A percentile compares a stretch with the other conserved stretches of the same genome.
phyloP scores from a whole-genome alignment of 1,140 invertebrate species.

The Drosophila melanogaster region DNA sequence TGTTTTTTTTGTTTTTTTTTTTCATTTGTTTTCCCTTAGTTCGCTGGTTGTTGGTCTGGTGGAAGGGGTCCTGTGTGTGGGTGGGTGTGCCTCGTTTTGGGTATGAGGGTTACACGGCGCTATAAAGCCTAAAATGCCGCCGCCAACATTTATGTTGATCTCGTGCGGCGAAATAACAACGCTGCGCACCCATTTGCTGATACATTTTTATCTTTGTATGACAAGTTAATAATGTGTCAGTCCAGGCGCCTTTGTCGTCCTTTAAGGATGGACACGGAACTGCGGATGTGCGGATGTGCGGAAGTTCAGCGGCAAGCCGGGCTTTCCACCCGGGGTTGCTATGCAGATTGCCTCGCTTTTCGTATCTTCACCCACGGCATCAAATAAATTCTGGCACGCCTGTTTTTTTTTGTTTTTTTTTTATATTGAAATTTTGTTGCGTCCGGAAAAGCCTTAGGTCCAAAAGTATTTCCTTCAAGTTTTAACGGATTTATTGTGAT shows the following conservation, averaged over 20 bases:
- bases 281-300: neutral
- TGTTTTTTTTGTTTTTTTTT: too few species aligned
- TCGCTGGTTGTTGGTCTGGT: neutral
- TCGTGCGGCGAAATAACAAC: slow-evolving; percentile 53
- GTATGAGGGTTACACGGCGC: slow-evolving; percentile 8
- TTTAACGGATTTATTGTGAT: slow-evolving; percentile 80
- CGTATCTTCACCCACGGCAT: slow-evolving; percentile 14
- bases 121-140: slow-evolving; percentile 6
- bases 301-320: too few species aligned
- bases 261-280: slow-evolving; percentile 9
- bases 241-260: slow-evolving; percentile 55
- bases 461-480: slow-evolving; percentile 54
- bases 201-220: slow-evolving; percentile 83
- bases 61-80: neutral
- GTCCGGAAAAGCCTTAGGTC: slow-evolving; percentile 15
- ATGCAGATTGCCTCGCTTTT: slow-evolving; percentile 18
- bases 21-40: neutral
- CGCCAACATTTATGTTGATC: slow-evolving; percentile 71
- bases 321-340: slow-evolving; percentile 2
- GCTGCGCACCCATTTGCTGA: slow-evolving; percentile 31
- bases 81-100: too few species aligned
- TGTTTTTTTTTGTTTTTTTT: slow-evolving; percentile 12
- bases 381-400: slow-evolving; percentile 7
- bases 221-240: slow-evolving; percentile 83
- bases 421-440: slow-evolving; percentile 70